Evolutionary conservation across 1,140 invertebrate genomes (phyloP).

Genomic region (Ceratoteleas bidentatus): DNA sequence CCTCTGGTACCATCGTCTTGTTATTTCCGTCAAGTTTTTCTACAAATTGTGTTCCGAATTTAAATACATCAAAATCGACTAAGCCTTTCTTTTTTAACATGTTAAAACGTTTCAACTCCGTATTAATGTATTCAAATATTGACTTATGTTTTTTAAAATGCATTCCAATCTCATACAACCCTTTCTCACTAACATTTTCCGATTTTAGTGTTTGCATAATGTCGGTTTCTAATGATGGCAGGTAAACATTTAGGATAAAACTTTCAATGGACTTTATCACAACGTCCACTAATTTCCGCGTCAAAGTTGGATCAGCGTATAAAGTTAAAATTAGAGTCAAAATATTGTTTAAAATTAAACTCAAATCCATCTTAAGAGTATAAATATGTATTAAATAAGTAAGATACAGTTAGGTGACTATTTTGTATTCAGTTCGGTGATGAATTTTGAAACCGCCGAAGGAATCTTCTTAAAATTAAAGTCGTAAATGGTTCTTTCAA

Average conservation of each 20-base stretch:
- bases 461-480: conserved; percentile 25
- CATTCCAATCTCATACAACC: neutral
- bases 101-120: neutral
- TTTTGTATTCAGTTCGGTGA: conserved; percentile 19
- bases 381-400: conserved; percentile 4
- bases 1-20: neutral
- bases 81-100: neutral
- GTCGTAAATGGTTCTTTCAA: conserved; percentile 27
- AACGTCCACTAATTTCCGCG: conserved; percentile 22
- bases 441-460: conserved; percentile 17
- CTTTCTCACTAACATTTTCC: neutral
- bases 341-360: conserved; percentile 28
- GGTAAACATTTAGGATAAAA: conserved; percentile 21
- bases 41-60: neutral
- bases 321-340: conserved; percentile 33
- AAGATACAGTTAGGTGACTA: too few relatives aligned
- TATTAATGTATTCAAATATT: neutral
- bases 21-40: neutral
- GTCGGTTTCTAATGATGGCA: conserved; percentile 30
- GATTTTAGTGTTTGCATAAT: neutral
- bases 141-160: neutral
- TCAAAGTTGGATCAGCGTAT: conserved; percentile 23
- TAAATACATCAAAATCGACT: neutral
- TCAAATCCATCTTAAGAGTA: too few relatives aligned
- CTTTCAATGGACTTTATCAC: conserved; percentile 17